Percentiles rank a stretch among this genome's conserved stretches.
Evolutionary conservation across 2,113 vertebrate genomes (phyloP).

Genomic region (Okapia johnstoni): DNA sequence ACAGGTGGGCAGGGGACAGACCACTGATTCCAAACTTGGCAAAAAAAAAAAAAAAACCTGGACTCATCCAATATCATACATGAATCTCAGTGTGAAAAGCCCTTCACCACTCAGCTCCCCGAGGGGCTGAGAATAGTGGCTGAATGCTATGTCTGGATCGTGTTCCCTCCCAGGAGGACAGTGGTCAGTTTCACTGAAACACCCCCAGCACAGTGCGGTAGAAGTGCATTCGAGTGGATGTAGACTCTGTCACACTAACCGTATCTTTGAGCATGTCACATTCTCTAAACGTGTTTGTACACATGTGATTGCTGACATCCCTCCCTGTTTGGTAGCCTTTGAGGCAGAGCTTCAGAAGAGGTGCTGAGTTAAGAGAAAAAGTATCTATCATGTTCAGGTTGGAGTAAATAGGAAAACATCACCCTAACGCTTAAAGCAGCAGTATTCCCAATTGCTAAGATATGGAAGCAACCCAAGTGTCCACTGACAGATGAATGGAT

Average conservation of each 20-base stretch:
- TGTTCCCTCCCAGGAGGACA: not conserved
- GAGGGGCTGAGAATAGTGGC: accelerated
- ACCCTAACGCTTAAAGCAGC: not conserved
- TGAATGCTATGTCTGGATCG: not conserved
- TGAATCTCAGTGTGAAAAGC: not conserved
- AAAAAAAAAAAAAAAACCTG: not conserved
- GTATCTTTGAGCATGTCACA: not conserved
- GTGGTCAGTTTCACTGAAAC: not conserved
- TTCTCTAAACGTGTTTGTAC: not conserved
- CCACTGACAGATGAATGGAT: not conserved
- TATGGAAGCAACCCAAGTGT: not conserved
- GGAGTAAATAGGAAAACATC: not conserved
- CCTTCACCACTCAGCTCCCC: not conserved
- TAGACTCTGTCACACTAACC: not conserved
- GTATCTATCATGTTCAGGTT: accelerated
- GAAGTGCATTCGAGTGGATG: not conserved
- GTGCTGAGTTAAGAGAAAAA: not conserved
- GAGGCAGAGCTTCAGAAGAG: not conserved
- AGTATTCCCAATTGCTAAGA: not conserved
- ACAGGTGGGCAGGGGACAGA: not conserved
- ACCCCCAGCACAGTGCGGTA: accelerated
- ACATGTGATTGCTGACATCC: not conserved
- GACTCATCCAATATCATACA: not conserved
- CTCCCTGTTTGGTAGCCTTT: not conserved
- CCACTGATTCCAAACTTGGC: not conserved